These are phyloP conservation scores for Amblyjoppa proteus DNA, from an alignment of 2,888 invertebrate species.

Conservation along the genomic window DNA sequence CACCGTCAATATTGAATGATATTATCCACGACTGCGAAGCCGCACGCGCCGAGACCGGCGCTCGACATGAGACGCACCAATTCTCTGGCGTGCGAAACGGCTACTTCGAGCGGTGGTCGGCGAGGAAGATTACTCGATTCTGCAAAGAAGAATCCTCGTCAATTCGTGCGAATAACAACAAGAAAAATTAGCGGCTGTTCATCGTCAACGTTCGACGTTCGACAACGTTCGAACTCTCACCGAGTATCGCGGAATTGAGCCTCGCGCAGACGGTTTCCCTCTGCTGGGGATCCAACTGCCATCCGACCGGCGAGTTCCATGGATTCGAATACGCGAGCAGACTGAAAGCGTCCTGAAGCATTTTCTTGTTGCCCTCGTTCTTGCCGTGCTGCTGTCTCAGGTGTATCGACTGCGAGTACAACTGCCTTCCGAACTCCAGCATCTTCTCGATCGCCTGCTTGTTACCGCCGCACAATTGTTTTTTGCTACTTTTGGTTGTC, in stretches of 20 bases:
- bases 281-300: slow-evolving; percentile 97
- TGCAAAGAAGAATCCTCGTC: slow-evolving; percentile 83
- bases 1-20: slow-evolving; percentile 90
- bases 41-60: slow-evolving; percentile 96
- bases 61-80: slow-evolving; percentile 96
- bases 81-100: slow-evolving; percentile 95
- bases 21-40: slow-evolving; percentile 96
- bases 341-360: slow-evolving; percentile 99
- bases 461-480: slow-evolving; percentile 89
- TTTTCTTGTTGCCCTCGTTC: slow-evolving; percentile 94
- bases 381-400: slow-evolving; percentile 93
- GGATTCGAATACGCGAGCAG: slow-evolving; percentile 99
- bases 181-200: too few relatives aligned
- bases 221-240: slow-evolving; percentile 85
- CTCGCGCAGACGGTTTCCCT: slow-evolving; percentile 98
- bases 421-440: slow-evolving; percentile 96
- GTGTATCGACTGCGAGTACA: slow-evolving; percentile 95
- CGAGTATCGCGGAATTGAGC: slow-evolving; percentile 98
- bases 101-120: slow-evolving; percentile 96
- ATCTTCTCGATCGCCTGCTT: slow-evolving; percentile 96
- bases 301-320: slow-evolving; percentile 98
- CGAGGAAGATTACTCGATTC: slow-evolving; percentile 96
- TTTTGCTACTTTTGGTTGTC: slow-evolving; percentile 79
- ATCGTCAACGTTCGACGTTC: background rate
- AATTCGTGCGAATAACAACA: background rate